Percentiles rank a stretch among this genome's conserved stretches.
Conservation (phyloP, 2,888 invertebrate species). For the Tortricodes alternella region DNA sequence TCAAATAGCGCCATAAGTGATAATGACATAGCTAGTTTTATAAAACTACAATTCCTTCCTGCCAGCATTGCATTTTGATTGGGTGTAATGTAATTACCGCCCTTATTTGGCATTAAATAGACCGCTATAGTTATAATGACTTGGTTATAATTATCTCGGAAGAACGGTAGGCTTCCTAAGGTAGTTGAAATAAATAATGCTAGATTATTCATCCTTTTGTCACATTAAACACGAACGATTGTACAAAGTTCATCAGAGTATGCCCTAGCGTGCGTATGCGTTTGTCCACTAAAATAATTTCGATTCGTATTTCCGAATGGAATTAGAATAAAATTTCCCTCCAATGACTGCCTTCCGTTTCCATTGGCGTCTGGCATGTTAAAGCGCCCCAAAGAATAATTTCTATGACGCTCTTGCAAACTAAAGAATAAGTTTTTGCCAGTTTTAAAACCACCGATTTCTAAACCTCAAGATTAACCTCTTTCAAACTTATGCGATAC, state of each 20-base stretch:
- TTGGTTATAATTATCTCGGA: background rate
- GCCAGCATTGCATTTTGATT: conserved; percentile 14
- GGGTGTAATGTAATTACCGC: background rate
- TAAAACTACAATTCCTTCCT: conserved; percentile 31
- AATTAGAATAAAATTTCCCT: no score
- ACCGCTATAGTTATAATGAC: background rate
- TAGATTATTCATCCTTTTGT: background rate
- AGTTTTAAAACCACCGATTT: background rate
- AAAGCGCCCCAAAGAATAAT: no score
- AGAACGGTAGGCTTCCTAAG: background rate
- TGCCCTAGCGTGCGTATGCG: no score
- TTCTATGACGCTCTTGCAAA: no score
- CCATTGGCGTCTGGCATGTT: no score
- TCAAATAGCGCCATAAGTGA: conserved; percentile 22
- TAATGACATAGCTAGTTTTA: conserved; percentile 6
- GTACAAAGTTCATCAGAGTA: no score
- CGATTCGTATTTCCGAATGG: no score
- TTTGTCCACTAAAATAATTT: no score
- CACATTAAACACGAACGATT: background rate
- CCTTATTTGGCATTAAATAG: conserved; percentile 14
- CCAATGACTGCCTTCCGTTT: no score
- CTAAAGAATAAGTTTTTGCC: no score
- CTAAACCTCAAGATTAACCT: conserved; percentile 8
- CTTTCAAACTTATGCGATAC: conserved; percentile 1
- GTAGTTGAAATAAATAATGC: background rate